phyloP scores from a whole-genome alignment of 2,113 vertebrate genomes.

The Pterocles gutturalis region DNA sequence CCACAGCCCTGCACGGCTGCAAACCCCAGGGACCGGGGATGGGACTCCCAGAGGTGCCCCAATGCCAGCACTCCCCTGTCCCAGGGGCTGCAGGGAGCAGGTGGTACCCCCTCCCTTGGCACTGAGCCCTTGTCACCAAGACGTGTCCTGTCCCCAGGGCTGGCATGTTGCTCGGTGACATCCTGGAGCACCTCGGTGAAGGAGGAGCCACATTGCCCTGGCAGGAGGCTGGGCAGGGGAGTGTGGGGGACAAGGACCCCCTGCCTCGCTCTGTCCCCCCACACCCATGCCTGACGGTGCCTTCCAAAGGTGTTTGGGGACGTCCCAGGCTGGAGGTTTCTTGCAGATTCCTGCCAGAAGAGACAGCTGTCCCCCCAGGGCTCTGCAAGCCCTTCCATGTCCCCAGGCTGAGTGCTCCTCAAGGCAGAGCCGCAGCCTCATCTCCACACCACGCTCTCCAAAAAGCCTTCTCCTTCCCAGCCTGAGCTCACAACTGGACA shows the following conservation, averaged over 20 bases:
- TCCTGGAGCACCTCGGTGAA: neutral
- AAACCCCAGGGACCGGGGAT: neutral
- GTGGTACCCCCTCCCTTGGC: neutral
- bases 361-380: neutral
- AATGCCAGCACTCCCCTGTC: neutral
- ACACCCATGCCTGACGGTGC: accelerated
- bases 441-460: neutral
- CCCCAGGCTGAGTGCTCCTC: neutral
- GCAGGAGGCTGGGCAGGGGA: neutral
- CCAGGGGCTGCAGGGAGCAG: neutral
- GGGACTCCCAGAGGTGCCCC: neutral
- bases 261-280: neutral
- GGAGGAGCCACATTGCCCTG: neutral
- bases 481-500: neutral
- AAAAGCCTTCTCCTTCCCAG: neutral
- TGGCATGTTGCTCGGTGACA: neutral
- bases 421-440: neutral
- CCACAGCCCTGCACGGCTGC: neutral
- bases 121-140: neutral
- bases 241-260: neutral
- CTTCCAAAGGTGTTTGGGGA: neutral
- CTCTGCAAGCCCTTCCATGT: neutral
- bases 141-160: neutral
- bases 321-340: neutral
- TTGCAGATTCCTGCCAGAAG: neutral